Conservation (phyloP, 2,113 vertebrate species). For the Blennius ocellaris region DNA sequence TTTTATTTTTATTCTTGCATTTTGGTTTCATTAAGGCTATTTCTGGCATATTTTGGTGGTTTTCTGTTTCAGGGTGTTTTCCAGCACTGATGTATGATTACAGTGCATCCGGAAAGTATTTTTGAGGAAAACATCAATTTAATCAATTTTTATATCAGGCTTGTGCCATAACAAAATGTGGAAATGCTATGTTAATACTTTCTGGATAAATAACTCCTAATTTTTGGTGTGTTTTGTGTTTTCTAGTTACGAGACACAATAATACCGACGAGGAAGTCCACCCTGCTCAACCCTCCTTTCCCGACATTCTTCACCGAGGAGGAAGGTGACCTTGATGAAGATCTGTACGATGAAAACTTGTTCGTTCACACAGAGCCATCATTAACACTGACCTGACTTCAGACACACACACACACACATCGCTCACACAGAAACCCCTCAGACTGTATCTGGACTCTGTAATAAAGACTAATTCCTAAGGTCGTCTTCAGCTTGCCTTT, state of each 20-base stretch:
- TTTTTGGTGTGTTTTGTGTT: slow-evolving; percentile 22
- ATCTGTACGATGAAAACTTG: slow-evolving; percentile 89
- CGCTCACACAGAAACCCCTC: slow-evolving; percentile 3
- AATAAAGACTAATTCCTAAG: slow-evolving; percentile 69
- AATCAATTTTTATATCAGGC: too few relatives aligned
- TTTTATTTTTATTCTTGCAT: too few relatives aligned
- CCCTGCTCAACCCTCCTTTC: slow-evolving; percentile 87
- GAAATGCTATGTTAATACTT: too few relatives aligned
- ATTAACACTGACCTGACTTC: slow-evolving; percentile 72
- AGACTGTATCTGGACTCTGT: slow-evolving; percentile 27
- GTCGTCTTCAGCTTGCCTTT: background rate
- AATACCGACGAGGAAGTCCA: slow-evolving; percentile 78
- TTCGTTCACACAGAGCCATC: slow-evolving; percentile 88
- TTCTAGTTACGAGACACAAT: slow-evolving; percentile 87
- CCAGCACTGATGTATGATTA: too few relatives aligned
- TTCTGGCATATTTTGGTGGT: too few relatives aligned
- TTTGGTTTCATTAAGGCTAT: too few relatives aligned
- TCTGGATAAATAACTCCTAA: too few relatives aligned
- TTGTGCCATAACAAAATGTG: too few relatives aligned
- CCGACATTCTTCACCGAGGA: slow-evolving; percentile 94
- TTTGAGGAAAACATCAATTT: too few relatives aligned
- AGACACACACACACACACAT: background rate
- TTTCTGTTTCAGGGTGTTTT: too few relatives aligned
- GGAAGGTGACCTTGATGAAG: slow-evolving; percentile 89
- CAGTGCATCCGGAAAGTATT: too few relatives aligned